A percentile compares a stretch with the other conserved stretches of the same genome.
phyloP scores from a whole-genome alignment of 2,113 vertebrate species.

The Thalassoma bifasciatum region DNA sequence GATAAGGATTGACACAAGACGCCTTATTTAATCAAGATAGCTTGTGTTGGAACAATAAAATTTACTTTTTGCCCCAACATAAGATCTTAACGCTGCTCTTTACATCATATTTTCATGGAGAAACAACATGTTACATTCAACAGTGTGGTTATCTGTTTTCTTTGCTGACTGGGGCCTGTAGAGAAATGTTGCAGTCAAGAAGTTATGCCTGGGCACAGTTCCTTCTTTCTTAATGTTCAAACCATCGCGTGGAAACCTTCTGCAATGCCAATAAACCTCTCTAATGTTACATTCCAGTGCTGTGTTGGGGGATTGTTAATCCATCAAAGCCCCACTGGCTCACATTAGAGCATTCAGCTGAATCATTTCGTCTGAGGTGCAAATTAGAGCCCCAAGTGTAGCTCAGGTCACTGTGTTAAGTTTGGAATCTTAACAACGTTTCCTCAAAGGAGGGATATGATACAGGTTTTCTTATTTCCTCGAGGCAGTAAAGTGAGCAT shows the following conservation, averaged over 20 bases:
- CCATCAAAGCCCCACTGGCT: slow-evolving; percentile 5
- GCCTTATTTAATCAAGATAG: no score
- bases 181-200: slow-evolving; percentile 5
- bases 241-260: slow-evolving; percentile 44
- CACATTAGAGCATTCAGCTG: slow-evolving; percentile 4
- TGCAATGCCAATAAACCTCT: slow-evolving; percentile 28
- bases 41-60: no score
- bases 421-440: slow-evolving; percentile 17
- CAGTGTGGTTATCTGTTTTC: not conserved
- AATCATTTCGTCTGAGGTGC: slow-evolving; percentile 12
- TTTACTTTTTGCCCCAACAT: no score
- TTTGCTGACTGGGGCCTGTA: not conserved
- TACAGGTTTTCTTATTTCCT: slow-evolving; percentile 1
- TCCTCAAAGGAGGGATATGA: not conserved
- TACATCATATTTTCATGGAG: no score
- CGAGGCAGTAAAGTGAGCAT: slow-evolving; percentile 13
- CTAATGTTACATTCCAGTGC: slow-evolving; percentile 34
- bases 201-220: slow-evolving; percentile 19
- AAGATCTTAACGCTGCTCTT: no score
- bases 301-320: slow-evolving; percentile 43
- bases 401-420: not conserved
- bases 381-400: slow-evolving; percentile 26
- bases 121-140: no score
- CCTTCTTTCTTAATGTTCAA: slow-evolving; percentile 43
- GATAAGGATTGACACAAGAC: no score